Conservation (phyloP, 2,113 vertebrate species). For the zebrafish (Danio rerio) region GRCz12tu NC_133198.1:41348001-41348500, state of each 20-base stretch:
- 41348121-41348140: no score
- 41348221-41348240: no score
- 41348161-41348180: not conserved
- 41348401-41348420: slow-evolving; percentile 65
- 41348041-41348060: no score
- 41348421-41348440: slow-evolving; percentile 44
- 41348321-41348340: slow-evolving; percentile 4
- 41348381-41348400: slow-evolving; percentile 68
- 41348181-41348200: not conserved
- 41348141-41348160: not conserved
- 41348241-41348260: no score
- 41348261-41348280: no score
- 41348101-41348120: no score
- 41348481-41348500: slow-evolving; percentile 65
- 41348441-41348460: slow-evolving; percentile 43
- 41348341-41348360: not conserved
- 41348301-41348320: not conserved
- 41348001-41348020: no score
- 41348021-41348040: no score
- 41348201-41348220: no score
- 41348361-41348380: not conserved
- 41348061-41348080: no score
- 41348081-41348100: no score
- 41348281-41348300: not conserved
- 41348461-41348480: slow-evolving; percentile 49